A percentile compares a stretch with the other conserved stretches of the same genome.
These are phyloP conservation scores for Drosophila fulvimacula DNA, from an alignment of 2,888 invertebrate species.

Conservation along the genomic window DNA sequence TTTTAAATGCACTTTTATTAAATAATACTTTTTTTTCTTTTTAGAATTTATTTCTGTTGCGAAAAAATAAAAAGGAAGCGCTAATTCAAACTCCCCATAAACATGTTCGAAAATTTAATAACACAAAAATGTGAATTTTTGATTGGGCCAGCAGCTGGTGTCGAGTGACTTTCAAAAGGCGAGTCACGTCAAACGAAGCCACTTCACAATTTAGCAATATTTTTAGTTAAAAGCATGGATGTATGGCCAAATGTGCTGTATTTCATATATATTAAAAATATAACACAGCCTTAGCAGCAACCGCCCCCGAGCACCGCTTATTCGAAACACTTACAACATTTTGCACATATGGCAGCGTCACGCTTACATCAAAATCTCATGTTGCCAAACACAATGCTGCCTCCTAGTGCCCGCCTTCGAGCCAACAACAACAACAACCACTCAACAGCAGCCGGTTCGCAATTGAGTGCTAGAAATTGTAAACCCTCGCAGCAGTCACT, in stretches of 20 bases:
- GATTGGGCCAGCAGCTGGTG: constrained; percentile 29
- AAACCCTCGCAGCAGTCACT: constrained; percentile 9
- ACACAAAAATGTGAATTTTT: constrained; percentile 12
- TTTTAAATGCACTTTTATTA: not conserved
- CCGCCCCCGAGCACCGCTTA: not conserved
- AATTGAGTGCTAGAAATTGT: constrained; percentile 46
- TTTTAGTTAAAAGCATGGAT: constrained; percentile 31
- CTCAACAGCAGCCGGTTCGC: constrained; percentile 36
- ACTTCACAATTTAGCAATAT: constrained; percentile 20
- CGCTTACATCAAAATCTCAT: constrained; percentile 62
- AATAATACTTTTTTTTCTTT: not conserved
- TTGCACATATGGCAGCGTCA: constrained; percentile 54
- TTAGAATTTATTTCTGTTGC: not conserved
- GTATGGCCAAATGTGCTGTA: constrained; percentile 7
- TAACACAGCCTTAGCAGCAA: not conserved
- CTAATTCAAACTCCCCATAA: not conserved
- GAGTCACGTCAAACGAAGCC: constrained; percentile 28
- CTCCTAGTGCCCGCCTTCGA: not conserved
- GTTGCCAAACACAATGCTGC: constrained; percentile 44
- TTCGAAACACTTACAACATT: constrained; percentile 39
- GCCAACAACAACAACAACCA: constrained; percentile 24
- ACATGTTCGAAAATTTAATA: constrained; percentile 17
- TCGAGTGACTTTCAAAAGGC: constrained; percentile 9
- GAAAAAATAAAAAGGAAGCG: not conserved
- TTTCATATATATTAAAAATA: constrained; percentile 7